Base-by-base conservation (phyloP, 2,888 invertebrate species). In the Drosophila borborema region DNA sequence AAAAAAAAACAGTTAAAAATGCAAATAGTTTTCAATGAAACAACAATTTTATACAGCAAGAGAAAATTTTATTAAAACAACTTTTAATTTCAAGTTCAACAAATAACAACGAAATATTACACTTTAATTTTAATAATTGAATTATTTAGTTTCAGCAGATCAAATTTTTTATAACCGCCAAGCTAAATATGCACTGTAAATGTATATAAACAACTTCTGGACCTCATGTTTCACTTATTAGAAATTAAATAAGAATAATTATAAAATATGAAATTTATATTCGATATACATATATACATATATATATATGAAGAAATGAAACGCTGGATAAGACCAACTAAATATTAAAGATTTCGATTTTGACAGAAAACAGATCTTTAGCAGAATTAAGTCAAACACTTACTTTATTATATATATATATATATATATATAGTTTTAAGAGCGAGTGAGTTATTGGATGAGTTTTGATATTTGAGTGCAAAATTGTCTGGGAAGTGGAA, bases 251-350 rank as follows among this genome's bases (percentile, higher is more conserved):
- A 76, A 36, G 51, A 65, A 55, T 62, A 43, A 63, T 48, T 40
- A 72, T 54, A 31, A 61, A 74, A 69, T 56, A 82, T 68, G 28
- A 85, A 67, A 74, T 43, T 43, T 16, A 40, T 76, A 80, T 74
- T 36, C 20, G 20, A 62, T 60, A 64, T 58, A 65, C 64, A 70
- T 49, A 51, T 40, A 60, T 74, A 73, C 53, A 81, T 69, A 53
- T 68, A 72, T 68, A 85, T 68, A 74, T 40, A 74, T 58, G 65
- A 43, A 53, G 18, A 62, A 56, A 75, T 62, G 72, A 78, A 79
- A 89, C 72, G 89, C 89, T 86, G 86, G 86, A 89, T 89, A 86
- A 89, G 86, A 86, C 86, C 89, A 86, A 86, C 80, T 85, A 89
- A 86, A 86, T 36, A 51, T 84, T 86, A 84, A 84, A 72, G 65